A percentile compares a stretch with the other conserved stretches of the same genome.
phyloP scores from a whole-genome alignment of 2,797 vertebrate species.

The Sebastes variabilis region DNA sequence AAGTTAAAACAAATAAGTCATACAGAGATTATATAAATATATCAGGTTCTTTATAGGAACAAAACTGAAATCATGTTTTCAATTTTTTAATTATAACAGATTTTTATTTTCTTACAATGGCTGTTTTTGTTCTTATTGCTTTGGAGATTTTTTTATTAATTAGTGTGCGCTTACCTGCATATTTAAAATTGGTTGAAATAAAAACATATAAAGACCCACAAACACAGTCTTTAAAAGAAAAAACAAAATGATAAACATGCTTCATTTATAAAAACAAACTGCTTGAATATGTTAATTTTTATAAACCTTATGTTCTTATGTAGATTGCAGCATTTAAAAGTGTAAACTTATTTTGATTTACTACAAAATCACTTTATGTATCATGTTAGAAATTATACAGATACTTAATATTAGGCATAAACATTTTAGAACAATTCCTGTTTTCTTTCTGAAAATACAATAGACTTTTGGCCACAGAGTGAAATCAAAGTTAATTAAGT shows the following conservation, averaged over 20 bases:
- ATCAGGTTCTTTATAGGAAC: background rate
- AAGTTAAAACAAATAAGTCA: background rate
- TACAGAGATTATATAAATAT: background rate
- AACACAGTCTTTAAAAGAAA: background rate
- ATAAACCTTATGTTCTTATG: background rate
- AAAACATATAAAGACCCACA: background rate
- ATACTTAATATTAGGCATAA: background rate
- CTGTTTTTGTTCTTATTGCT: background rate
- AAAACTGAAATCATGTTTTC: background rate
- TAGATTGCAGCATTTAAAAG: background rate
- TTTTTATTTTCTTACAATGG: background rate
- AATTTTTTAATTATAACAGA: background rate
- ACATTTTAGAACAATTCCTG: background rate
- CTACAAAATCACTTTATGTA: too few species aligned
- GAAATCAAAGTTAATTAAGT: background rate
- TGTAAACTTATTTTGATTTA: background rate
- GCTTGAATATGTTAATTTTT: background rate
- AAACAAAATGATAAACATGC: background rate
- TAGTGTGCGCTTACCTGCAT: background rate
- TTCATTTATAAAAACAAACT: background rate
- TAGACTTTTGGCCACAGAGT: accelerated
- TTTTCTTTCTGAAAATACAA: background rate
- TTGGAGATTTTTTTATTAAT: background rate
- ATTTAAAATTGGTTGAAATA: background rate
- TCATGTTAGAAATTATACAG: background rate